Percentiles rank a stretch among this genome's conserved stretches.
Evolutionary conservation across 2,113 vertebrate species (phyloP).

Genomic region (Boulengerochromis microlepis): DNA sequence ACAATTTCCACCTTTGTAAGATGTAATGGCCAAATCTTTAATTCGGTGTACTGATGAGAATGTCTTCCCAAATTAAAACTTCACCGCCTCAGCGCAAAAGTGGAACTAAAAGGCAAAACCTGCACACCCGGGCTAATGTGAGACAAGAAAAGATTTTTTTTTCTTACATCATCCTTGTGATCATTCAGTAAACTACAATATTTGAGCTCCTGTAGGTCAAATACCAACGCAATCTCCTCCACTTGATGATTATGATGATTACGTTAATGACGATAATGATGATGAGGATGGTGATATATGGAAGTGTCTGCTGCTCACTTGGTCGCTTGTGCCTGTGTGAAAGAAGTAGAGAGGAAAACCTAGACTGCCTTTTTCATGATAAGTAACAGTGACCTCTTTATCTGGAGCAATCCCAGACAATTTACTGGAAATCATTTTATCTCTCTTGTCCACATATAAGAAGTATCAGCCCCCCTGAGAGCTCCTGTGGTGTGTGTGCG

Average conservation of each 20-base stretch:
- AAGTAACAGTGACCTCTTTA: constrained; percentile 23
- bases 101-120: neutral
- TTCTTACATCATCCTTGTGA: neutral
- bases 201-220: constrained; percentile 18
- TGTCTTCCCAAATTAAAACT: neutral
- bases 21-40: neutral
- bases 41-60: neutral
- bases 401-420: neutral
- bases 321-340: neutral
- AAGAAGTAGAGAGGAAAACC: neutral
- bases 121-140: neutral
- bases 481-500: neutral
- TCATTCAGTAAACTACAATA: neutral
- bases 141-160: neutral
- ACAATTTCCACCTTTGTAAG: neutral
- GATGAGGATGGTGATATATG: constrained; percentile 25
- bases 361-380: neutral
- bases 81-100: neutral
- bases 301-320: constrained; percentile 4
- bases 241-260: constrained; percentile 27
- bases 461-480: neutral
- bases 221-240: neutral
- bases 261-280: constrained; percentile 24
- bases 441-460: neutral
- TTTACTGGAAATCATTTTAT: constrained; percentile 31